Conservation (phyloP, 2,113 vertebrate species). For the Daphoenositta chrysoptera region DNA sequence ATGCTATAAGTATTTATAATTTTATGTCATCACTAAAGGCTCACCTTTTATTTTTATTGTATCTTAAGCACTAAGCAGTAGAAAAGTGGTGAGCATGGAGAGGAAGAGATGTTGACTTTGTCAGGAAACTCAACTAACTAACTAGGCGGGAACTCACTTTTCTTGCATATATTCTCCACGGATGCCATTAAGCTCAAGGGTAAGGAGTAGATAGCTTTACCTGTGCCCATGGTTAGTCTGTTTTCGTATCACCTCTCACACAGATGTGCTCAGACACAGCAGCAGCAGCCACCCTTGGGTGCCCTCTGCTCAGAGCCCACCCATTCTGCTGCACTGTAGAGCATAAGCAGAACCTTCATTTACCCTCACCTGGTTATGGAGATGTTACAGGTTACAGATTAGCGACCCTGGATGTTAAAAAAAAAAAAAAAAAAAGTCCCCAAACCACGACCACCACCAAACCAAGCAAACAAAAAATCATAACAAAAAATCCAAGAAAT, state of each 20-base stretch:
- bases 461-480: background rate
- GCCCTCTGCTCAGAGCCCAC: background rate
- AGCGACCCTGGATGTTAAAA: background rate
- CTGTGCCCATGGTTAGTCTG: background rate
- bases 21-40: background rate
- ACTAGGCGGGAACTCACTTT: background rate
- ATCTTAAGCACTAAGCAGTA: background rate
- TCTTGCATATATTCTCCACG: background rate
- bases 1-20: background rate
- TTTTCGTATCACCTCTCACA: background rate
- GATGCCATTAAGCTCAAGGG: background rate
- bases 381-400: background rate
- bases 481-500: background rate
- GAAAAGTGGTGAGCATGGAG: background rate
- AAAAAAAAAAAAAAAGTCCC: background rate
- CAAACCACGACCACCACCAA: background rate
- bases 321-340: fast-evolving
- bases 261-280: fast-evolving
- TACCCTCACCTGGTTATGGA: background rate
- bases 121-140: background rate
- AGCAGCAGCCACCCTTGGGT: background rate
- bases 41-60: background rate
- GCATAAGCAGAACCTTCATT: fast-evolving
- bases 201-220: background rate
- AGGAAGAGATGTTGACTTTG: background rate